Conservation (phyloP, 1,140 invertebrate species). For the Achroia grisella region DNA sequence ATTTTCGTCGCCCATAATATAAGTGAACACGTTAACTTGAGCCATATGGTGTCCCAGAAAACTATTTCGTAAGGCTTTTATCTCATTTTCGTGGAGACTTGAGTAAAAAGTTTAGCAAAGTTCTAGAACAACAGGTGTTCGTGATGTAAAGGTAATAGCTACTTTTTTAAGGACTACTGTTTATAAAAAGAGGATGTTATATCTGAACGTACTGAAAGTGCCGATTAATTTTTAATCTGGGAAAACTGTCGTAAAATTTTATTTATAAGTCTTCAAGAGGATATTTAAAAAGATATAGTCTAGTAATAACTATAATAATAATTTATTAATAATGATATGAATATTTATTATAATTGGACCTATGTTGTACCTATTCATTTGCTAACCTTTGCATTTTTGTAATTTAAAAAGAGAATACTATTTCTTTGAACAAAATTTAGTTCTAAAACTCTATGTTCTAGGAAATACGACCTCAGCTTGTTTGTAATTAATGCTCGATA, state of each 20-base stretch:
- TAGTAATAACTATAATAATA: too few species aligned
- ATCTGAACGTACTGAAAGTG: neutral
- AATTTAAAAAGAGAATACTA: too few species aligned
- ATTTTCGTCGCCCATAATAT: neutral
- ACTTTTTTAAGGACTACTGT: neutral
- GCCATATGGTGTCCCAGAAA: constrained; percentile 63
- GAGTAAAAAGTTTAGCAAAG: constrained; percentile 65
- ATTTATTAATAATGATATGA: too few species aligned
- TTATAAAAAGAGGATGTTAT: constrained; percentile 1
- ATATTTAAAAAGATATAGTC: too few species aligned
- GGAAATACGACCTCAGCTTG: constrained; percentile 29
- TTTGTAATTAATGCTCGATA: constrained; percentile 55
- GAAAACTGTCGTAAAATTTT: constrained; percentile 3
- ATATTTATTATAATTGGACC: too few species aligned
- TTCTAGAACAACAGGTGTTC: constrained; percentile 62
- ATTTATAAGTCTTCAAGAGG: neutral
- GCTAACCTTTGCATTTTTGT: too few species aligned
- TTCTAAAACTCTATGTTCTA: constrained; percentile 10
- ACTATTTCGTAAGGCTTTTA: constrained; percentile 69
- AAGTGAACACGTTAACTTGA: constrained; percentile 42
- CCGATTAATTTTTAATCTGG: constrained; percentile 3
- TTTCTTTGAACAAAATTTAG: constrained; percentile 1
- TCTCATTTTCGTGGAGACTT: constrained; percentile 50
- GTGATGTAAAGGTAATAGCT: constrained; percentile 44
- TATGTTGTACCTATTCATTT: too few species aligned